Conservation (phyloP, 2,797 vertebrate species). For the Coccyzus lansbergi region DNA sequence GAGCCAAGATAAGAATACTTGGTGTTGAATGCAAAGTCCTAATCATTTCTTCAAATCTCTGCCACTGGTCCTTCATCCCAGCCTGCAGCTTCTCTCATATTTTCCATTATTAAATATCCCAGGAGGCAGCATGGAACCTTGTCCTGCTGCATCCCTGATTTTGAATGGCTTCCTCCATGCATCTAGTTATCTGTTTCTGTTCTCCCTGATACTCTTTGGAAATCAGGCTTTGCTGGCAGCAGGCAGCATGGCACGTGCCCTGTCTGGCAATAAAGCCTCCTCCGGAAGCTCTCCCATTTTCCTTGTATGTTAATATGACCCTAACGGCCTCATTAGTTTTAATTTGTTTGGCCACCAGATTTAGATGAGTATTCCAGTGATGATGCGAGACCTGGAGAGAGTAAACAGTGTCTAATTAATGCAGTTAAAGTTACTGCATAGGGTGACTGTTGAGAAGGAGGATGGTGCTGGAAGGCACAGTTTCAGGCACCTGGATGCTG, state of each 20-base stretch:
- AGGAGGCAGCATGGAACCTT: background rate
- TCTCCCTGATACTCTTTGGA: background rate
- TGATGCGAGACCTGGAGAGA: background rate
- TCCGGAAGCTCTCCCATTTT: constrained; percentile 6
- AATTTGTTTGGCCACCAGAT: constrained; percentile 69
- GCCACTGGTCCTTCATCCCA: background rate
- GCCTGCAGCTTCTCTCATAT: background rate
- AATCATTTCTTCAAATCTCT: background rate
- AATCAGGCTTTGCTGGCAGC: background rate
- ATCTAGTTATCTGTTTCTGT: background rate
- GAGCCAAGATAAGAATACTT: background rate
- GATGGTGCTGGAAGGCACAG: background rate
- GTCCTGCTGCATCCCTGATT: background rate
- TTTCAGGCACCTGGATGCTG: background rate
- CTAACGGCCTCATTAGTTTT: constrained; percentile 69
- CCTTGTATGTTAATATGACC: constrained; percentile 27
- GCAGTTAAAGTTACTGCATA: background rate
- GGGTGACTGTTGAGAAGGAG: background rate
- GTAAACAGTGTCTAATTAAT: constrained; percentile 63
- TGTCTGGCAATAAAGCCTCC: background rate
- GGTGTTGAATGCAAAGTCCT: background rate
- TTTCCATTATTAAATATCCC: background rate
- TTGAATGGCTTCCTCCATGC: background rate
- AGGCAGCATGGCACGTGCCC: accelerated
- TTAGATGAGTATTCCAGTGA: constrained; percentile 48